Base-by-base conservation (phyloP, 2,888 invertebrate genomes). In the Anorthoa munda region DNA sequence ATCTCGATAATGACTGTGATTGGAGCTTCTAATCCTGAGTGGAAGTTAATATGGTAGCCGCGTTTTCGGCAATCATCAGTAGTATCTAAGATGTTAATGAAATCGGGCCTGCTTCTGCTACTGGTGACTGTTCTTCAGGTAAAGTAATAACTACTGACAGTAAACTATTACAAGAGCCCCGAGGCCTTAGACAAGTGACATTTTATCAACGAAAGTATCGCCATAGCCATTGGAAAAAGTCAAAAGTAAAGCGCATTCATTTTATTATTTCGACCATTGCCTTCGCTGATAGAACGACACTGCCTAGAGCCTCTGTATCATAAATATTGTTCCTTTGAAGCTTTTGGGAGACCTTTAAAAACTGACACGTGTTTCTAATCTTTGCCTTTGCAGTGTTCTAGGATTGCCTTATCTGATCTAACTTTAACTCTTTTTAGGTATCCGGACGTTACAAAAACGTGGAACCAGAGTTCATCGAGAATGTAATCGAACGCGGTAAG, bases 101-200 rank as follows among this genome's bases (percentile, higher is more conserved):
- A 84, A 77, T 77, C 92, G 87, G 90, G 87, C 72, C 82, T 90
- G 13, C 46, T 92, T 46, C 64, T 91, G 59, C 72, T 92, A 53
- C 87, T 85, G 79, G 84, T 91, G 78, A 90, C 89, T 74, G 79
- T 88, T 55, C 82, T 88, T 74, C 92, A 91, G 92, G 94, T 94
- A 89, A 75, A 90, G 39, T 39, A 39, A 39, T 39, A 39, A 1
- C 39, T 39, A 1, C 9, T 39, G 39, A 39, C 39, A 39, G 7
- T 39, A 39, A 9, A 39, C 39, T 39, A 9, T 39, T 39, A 39
- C 39, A 39, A 39, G 7, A 39, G 39, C 1, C 39, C 39, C 9
- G 39, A 39, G 39, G 39, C 39, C 39, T 39, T 39, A 7, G 7
- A 7, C 39, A 39, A 39, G 39, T 39, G 39, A 9, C 9, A 39